These are phyloP conservation scores for Rhabdophis nuchalis DNA, from an alignment of 2,797 vertebrate genomes.

Conservation along the genomic window DNA sequence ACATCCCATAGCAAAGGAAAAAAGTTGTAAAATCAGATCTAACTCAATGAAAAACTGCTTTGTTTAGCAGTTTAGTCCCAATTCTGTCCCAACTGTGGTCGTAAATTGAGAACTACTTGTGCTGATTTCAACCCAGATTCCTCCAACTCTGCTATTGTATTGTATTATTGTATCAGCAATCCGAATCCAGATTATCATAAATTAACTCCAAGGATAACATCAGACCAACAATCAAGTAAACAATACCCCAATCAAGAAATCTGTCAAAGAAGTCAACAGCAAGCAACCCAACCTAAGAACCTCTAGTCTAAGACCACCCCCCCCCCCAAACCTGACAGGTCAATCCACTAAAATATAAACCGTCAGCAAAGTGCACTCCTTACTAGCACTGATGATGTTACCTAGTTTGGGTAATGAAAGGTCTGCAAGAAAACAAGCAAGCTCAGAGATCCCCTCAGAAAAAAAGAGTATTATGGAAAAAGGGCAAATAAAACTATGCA, in stretches of 20 bases:
- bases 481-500: background rate
- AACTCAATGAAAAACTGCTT: background rate
- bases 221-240: background rate
- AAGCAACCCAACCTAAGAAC: background rate
- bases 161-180: too few relatives aligned
- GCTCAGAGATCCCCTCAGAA: background rate
- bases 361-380: too few relatives aligned
- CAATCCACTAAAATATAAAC: background rate
- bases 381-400: background rate
- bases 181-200: background rate
- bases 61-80: background rate
- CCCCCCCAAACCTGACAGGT: background rate
- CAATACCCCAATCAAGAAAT: background rate
- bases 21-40: background rate
- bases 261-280: background rate
- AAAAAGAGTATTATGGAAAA: background rate
- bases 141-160: too few relatives aligned
- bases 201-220: background rate
- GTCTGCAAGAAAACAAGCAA: background rate
- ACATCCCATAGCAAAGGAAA: background rate
- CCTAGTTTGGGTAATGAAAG: background rate
- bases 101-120: too few relatives aligned
- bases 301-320: too few relatives aligned
- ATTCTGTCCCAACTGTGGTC: background rate
- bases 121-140: too few relatives aligned